Evolutionary conservation across 2,888 invertebrate genomes (phyloP), one percentile per base, ranked within the genome.

Genomic region (Buathra laborator): DNA sequence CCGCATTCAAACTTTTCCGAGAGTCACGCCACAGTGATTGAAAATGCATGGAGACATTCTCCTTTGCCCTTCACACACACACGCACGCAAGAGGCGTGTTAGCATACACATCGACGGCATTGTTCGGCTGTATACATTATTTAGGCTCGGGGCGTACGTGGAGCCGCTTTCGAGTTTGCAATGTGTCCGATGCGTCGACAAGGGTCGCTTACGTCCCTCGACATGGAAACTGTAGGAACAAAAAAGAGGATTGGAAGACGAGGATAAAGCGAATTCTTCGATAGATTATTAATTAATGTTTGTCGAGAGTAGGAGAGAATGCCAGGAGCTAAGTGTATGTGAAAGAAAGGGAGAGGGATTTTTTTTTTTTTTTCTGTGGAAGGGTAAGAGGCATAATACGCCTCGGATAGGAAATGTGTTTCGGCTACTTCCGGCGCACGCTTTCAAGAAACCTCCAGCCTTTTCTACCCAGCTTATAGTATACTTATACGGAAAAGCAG

Each of bases 231-330:
- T 16, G 48, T n/a, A 19, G 56, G n/a, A 71, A 24, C 24, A 56
- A 56, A 67, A 68, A 56, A 56, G 56, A 68, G 71, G 9, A 32
- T 14, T 37, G 0, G 32, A 14, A 44, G n/a, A 16, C 24, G 53
- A 46, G 29, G 62, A 62, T 29, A 37, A 56, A 44, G 46, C 19
- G 29, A 46, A 77, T 19, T 78, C 81, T 85, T 74, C 78, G 84
- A 86, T 86, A 59, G 83, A 81, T 87, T 87, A 87, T 87, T 87
- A 86, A 88, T 87, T 85, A 80, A 84, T 83, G 85, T 87, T 87
- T 88, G 88, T 82, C 84, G 77, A 59, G 59, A 24, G 46, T 24
- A 14, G n/a, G 16, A 44, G 29, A 16, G 24, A 24, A 29, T 29
- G 32, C 9, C 7, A 7, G 51, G n/a, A 12, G 51, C 24, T 5